Evolutionary conservation across 2,113 vertebrate genomes (phyloP).

Genomic region (Pelmatolapia mariae): DNA sequence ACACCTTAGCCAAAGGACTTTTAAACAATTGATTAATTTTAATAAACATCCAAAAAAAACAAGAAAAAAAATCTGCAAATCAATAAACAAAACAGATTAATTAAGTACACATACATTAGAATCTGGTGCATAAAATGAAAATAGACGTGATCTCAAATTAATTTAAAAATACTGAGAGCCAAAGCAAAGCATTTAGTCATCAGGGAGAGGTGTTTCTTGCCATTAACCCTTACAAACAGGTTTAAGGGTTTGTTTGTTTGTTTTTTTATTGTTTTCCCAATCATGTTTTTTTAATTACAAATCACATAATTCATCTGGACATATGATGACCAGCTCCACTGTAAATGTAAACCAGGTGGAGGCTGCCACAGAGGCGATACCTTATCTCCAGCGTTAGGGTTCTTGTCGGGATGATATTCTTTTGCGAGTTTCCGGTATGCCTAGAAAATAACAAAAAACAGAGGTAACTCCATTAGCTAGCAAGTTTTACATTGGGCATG

Average conservation of each 20-base stretch:
- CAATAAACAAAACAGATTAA: not conserved
- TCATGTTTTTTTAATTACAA: not conserved
- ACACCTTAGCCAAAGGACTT: not conserved
- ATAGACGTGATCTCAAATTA: not conserved
- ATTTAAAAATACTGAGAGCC: not conserved
- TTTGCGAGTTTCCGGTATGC: slow-evolving; percentile 96
- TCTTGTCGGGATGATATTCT: slow-evolving; percentile 98
- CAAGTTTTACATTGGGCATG: too few relatives aligned
- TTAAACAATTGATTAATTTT: not conserved
- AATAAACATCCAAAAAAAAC: not conserved
- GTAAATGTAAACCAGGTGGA: not conserved
- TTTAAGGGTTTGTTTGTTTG: not conserved
- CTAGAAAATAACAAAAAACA: slow-evolving; percentile 54
- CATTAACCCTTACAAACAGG: fast-evolving
- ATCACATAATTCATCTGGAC: not conserved
- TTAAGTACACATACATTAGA: not conserved
- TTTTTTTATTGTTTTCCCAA: not conserved
- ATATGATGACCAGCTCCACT: not conserved
- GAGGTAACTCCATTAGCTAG: fast-evolving
- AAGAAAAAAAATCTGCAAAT: not conserved
- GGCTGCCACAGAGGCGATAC: slow-evolving; percentile 60
- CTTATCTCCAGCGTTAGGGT: slow-evolving; percentile 97
- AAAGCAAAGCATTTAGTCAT: not conserved
- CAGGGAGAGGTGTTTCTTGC: not conserved
- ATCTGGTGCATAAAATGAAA: not conserved